Evolutionary conservation across 2,113 vertebrate species (phyloP).

Genomic region (Ploceus nigricollis): DNA sequence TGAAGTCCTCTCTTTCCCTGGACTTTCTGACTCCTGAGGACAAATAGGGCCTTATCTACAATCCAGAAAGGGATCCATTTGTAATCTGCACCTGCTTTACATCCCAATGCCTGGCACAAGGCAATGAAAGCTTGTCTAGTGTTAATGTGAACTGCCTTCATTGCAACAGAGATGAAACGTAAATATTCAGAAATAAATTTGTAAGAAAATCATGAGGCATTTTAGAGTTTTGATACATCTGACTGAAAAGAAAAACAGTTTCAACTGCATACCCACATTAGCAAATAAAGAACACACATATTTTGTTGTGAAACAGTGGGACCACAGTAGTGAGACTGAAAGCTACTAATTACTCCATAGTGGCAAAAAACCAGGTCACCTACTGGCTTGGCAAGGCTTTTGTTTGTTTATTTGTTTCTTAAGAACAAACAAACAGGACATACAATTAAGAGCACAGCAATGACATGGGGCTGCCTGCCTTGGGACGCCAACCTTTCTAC

Average conservation of each 20-base stretch:
- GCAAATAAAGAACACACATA: not conserved
- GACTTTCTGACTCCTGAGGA: constrained; percentile 15
- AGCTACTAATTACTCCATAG: not conserved
- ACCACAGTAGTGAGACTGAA: not conserved
- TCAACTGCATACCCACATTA: not conserved
- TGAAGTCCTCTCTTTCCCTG: constrained; percentile 2
- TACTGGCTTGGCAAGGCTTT: constrained; percentile 11
- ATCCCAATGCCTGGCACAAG: constrained; percentile 1
- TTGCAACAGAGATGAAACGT: not conserved
- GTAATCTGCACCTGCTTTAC: constrained; percentile 50
- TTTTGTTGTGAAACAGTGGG: not conserved
- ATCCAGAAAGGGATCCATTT: not conserved
- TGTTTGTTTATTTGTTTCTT: constrained; percentile 20
- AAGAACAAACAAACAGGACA: constrained; percentile 15
- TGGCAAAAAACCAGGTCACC: constrained; percentile 40
- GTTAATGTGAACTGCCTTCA: not conserved
- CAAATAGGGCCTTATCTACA: constrained; percentile 42
- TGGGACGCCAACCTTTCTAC: constrained; percentile 18
- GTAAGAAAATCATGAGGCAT: not conserved
- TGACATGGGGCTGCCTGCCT: not conserved
- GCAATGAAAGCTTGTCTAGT: constrained; percentile 28
- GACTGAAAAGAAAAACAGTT: not conserved
- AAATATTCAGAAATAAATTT: not conserved
- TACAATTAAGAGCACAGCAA: constrained; percentile 31
- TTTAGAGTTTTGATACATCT: not conserved